These are phyloP conservation scores for Gobiocypris rarus DNA, from an alignment of 2,113 vertebrate genomes.

Conservation along the genomic window DNA sequence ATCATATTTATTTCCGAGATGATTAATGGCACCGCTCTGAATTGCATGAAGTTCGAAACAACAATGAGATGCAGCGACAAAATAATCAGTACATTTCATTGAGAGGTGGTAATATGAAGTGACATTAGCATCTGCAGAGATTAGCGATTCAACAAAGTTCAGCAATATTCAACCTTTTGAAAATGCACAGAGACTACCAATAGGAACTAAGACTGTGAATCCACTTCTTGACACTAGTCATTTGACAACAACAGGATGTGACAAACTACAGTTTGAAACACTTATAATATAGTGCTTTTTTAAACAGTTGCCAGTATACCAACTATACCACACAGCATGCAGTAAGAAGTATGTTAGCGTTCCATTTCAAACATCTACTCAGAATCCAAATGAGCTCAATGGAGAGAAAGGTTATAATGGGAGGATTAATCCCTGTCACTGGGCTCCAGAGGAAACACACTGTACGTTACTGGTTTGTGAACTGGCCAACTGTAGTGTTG, in stretches of 20 bases:
- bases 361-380: not conserved
- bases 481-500: constrained; percentile 30
- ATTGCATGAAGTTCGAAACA: not conserved
- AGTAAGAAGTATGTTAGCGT: not conserved
- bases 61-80: not conserved
- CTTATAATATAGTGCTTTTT: not conserved
- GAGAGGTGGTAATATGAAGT: not conserved
- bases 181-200: not conserved
- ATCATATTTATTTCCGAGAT: not conserved
- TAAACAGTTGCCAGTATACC: not conserved
- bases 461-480: constrained; percentile 15
- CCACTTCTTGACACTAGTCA: not conserved
- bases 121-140: not conserved
- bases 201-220: not conserved
- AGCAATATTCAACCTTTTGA: not conserved
- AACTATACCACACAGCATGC: not conserved
- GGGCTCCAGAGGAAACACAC: constrained; percentile 29
- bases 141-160: not conserved
- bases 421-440: not conserved
- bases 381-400: constrained; percentile 31
- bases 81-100: not conserved
- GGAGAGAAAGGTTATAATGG: constrained; percentile 11
- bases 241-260: not conserved
- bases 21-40: not conserved
- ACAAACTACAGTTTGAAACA: not conserved